Percentiles rank a stretch among this genome's conserved stretches.
Evolutionary conservation across 2,888 invertebrate species (phyloP).

Genomic region (Strigamia crassipes): DNA sequence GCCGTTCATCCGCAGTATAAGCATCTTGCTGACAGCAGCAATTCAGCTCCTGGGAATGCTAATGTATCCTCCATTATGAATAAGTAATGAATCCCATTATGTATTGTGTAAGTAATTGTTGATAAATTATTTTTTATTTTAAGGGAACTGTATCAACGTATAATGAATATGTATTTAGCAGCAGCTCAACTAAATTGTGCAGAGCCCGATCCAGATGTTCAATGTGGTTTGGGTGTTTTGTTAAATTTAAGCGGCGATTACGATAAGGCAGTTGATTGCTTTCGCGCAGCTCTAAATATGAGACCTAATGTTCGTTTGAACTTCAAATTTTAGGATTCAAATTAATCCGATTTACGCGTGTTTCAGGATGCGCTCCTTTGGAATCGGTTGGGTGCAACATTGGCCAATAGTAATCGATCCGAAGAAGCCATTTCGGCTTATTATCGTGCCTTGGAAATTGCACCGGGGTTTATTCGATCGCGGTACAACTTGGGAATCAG

Average conservation of each 20-base stretch:
- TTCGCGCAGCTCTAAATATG: constrained; percentile 83
- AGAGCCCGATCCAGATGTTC: constrained; percentile 82
- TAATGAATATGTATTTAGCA: constrained; percentile 70
- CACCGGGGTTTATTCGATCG: constrained; percentile 95
- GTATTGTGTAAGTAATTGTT: background rate
- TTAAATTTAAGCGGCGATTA: constrained; percentile 94
- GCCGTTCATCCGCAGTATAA: constrained; percentile 75
- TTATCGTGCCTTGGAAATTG: constrained; percentile 82
- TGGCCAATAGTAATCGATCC: constrained; percentile 92
- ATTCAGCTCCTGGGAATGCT: constrained; percentile 50
- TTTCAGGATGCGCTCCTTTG: constrained; percentile 85
- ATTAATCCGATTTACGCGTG: background rate
- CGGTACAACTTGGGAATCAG: constrained; percentile 97
- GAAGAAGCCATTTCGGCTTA: constrained; percentile 97
- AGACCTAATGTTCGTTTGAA: constrained; percentile 68
- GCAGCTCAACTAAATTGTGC: constrained; percentile 77
- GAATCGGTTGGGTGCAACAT: constrained; percentile 96
- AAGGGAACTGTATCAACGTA: constrained; percentile 67
- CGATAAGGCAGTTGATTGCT: constrained; percentile 96
- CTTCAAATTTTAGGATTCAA: background rate
- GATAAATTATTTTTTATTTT: background rate
- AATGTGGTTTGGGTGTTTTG: constrained; percentile 90
- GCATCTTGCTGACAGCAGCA: constrained; percentile 65
- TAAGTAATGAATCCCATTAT: constrained; percentile 52
- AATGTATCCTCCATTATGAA: constrained; percentile 56